Conservation (phyloP, 2,797 vertebrate species). For the Alouatta caraya region DNA sequence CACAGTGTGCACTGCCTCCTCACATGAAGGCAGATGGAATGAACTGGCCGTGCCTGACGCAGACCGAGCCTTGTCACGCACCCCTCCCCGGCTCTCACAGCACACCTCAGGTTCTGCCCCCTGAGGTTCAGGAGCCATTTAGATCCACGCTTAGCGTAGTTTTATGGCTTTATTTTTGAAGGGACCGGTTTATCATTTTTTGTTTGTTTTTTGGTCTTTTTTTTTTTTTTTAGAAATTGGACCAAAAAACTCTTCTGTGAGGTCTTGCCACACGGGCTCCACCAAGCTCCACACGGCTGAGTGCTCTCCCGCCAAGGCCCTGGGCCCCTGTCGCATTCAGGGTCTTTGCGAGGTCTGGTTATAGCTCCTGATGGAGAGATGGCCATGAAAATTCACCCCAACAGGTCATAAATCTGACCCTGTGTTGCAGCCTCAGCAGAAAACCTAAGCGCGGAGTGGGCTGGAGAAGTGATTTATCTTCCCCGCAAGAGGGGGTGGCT, state of each 20-base stretch:
- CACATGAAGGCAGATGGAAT: rapidly evolving
- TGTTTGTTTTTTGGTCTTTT: neutral
- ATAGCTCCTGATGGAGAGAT: neutral
- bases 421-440: slow-evolving; percentile 48
- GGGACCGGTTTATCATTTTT: rapidly evolving
- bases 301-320: neutral
- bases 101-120: neutral
- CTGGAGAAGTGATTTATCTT: neutral
- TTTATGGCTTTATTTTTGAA: slow-evolving; percentile 58
- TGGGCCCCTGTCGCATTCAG: rapidly evolving
- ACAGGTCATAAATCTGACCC: slow-evolving; percentile 54
- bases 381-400: neutral
- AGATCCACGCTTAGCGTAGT: neutral
- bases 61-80: rapidly evolving
- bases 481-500: rapidly evolving
- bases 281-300: neutral
- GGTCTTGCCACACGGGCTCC: neutral
- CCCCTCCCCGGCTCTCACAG: neutral
- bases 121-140: slow-evolving; percentile 18
- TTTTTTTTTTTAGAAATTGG: neutral
- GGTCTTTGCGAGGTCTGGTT: neutral
- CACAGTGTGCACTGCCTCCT: rapidly evolving
- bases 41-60: rapidly evolving
- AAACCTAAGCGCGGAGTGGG: neutral
- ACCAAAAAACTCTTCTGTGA: neutral